Conservation (phyloP, 2,888 invertebrate species). For the Agriotes lineatus region DNA sequence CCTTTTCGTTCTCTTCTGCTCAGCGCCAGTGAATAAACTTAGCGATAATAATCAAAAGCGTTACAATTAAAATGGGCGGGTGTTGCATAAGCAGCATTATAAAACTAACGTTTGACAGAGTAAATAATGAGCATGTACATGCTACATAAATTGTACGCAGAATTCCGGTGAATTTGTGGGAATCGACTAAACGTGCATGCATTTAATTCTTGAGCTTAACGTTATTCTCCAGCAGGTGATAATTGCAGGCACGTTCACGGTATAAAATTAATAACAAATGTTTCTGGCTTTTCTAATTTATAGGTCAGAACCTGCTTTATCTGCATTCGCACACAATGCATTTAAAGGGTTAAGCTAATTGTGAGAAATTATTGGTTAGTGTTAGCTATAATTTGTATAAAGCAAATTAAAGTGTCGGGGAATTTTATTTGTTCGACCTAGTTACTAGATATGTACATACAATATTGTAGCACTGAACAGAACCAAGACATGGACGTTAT, state of each 20-base stretch:
- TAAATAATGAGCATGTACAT: conserved; percentile 9
- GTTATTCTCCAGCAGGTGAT: conserved; percentile 19
- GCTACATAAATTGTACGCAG: conserved; percentile 7
- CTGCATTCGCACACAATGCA: neutral
- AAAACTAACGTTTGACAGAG: conserved; percentile 1
- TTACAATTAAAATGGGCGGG: no score
- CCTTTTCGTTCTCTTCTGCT: no score
- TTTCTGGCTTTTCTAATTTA: neutral
- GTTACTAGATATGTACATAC: no score
- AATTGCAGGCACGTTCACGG: conserved; percentile 13
- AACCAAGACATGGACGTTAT: no score
- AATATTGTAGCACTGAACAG: no score
- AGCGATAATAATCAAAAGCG: no score
- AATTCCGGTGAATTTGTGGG: conserved; percentile 10
- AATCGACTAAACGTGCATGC: conserved; percentile 14
- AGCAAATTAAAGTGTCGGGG: no score
- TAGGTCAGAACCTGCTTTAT: neutral
- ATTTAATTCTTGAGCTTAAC: conserved; percentile 18
- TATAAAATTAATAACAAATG: conserved; percentile 19
- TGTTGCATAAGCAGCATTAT: neutral
- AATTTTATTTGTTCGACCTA: no score
- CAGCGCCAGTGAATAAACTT: no score
- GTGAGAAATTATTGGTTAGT: no score
- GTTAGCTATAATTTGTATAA: no score
- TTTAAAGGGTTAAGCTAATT: no score